These are phyloP conservation scores for Nowickia ferox DNA, from an alignment of 2,888 invertebrate species.

Conservation along the genomic window DNA sequence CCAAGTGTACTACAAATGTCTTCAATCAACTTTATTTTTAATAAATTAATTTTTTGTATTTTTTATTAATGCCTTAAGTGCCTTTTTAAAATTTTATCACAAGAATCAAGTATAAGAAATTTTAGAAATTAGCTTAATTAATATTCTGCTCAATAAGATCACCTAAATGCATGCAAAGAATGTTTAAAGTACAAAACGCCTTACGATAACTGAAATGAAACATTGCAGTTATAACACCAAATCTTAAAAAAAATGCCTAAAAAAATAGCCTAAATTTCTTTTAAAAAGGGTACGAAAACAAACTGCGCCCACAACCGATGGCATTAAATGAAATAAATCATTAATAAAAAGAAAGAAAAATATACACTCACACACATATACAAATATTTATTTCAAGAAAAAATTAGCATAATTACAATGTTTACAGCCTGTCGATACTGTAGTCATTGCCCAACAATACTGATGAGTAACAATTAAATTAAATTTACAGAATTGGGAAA, in stretches of 20 bases:
- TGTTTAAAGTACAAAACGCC: not conserved
- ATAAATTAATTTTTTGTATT: no score
- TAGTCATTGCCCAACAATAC: not conserved
- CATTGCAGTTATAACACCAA: not conserved
- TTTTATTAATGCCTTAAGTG: no score
- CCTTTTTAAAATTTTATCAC: no score
- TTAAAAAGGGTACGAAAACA: not conserved
- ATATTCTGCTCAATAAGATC: not conserved
- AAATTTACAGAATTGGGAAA: slow-evolving; percentile 32
- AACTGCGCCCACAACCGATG: slow-evolving; percentile 3
- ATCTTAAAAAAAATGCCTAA: not conserved
- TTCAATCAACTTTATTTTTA: no score
- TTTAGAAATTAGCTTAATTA: not conserved
- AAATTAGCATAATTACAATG: slow-evolving; percentile 53
- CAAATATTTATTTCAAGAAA: not conserved
- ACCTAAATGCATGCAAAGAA: not conserved
- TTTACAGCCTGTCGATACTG: slow-evolving; percentile 42
- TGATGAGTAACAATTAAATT: slow-evolving; percentile 48
- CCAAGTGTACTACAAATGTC: no score
- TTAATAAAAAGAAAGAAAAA: not conserved
- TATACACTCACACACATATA: not conserved
- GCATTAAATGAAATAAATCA: not conserved
- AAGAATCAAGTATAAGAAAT: no score
- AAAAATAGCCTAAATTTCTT: slow-evolving; percentile 26
- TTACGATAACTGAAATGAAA: not conserved